Percentiles rank a stretch among this genome's conserved stretches.
Conservation (phyloP, 92 coral and sea anemone genomes). For the Zoanthus sociatus region DNA sequence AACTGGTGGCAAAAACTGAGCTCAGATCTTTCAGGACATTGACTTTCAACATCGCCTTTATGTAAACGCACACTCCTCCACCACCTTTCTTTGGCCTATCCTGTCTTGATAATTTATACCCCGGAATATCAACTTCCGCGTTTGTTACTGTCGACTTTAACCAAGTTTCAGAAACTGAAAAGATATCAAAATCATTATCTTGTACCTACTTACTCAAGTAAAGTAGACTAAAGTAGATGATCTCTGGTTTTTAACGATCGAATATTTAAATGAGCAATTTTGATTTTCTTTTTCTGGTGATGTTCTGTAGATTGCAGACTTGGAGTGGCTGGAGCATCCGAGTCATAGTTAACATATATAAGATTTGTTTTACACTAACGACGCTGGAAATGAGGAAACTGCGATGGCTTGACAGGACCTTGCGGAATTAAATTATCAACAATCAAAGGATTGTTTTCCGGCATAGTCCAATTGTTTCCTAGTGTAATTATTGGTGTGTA, state of each 20-base stretch:
- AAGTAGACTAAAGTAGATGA: background rate
- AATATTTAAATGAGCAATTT: background rate
- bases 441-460: too few relatives aligned
- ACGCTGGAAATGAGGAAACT: too few relatives aligned
- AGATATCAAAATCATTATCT: background rate
- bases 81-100: background rate
- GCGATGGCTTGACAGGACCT: too few relatives aligned
- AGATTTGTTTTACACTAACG: too few relatives aligned
- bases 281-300: constrained; percentile 7
- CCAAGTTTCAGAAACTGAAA: background rate
- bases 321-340: background rate
- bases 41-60: background rate
- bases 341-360: too few relatives aligned
- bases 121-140: background rate
- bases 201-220: background rate
- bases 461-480: too few relatives aligned
- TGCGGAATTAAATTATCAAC: too few relatives aligned
- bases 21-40: constrained; percentile 11
- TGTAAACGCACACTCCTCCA: constrained; percentile 1
- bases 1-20: background rate
- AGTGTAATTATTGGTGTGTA: too few relatives aligned
- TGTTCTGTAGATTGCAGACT: background rate
- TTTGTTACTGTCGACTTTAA: background rate
- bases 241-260: background rate
- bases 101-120: background rate